Conservation (phyloP, 1,140 invertebrate genomes). For the Papilio dardanus region DNA sequence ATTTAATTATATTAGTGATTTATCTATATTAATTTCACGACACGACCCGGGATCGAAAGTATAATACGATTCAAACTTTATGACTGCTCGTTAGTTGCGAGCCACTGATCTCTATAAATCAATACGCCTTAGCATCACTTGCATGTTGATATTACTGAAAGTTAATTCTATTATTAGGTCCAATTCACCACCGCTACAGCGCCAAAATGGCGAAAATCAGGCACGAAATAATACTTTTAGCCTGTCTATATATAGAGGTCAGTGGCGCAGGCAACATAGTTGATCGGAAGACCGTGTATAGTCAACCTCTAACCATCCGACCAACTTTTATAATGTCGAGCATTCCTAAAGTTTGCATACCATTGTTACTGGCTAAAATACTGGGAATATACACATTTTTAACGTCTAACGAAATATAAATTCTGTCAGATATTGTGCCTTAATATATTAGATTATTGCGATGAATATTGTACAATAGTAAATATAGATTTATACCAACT, state of each 20-base stretch:
- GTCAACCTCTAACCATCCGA: neutral
- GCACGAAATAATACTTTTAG: no score
- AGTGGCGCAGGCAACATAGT: no score
- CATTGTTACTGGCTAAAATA: neutral
- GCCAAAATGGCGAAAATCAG: no score
- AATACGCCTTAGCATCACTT: no score
- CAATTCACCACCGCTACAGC: no score
- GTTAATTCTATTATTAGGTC: no score
- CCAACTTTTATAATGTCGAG: neutral
- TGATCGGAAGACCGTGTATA: no score
- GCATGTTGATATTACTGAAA: no score
- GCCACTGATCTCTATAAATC: no score
- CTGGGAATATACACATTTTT: neutral
- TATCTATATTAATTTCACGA: neutral
- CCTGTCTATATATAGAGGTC: no score
- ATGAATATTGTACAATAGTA: neutral
- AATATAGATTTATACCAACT: neutral
- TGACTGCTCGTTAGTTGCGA: neutral
- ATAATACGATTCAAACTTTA: neutral
- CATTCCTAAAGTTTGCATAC: neutral
- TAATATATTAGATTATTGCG: neutral
- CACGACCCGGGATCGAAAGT: neutral
- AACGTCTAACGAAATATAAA: neutral
- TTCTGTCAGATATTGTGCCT: neutral
- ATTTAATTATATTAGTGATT: neutral